Base-by-base conservation (phyloP, 2,113 vertebrate genomes). In the Sterna hirundo region DNA sequence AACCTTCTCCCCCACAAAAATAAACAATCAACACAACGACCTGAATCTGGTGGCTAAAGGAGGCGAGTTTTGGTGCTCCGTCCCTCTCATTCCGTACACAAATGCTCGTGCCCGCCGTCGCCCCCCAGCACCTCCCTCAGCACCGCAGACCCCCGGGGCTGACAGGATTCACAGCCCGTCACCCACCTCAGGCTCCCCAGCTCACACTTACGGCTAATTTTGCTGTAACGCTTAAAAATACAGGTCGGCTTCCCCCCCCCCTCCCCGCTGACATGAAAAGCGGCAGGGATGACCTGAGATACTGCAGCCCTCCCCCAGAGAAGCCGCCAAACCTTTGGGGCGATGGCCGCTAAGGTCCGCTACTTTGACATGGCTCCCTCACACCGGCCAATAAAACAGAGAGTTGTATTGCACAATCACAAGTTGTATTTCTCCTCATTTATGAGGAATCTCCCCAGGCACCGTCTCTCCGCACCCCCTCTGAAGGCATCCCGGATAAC, bases 1-100 rank as follows among this genome's bases (percentile, higher is more conserved):
- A 75, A 29, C 61, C 46, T 44, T 44, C 15, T 46, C 27, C 10
- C 38, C 29, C 0, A 5, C 11, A 22, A 42, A 65, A 40, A 57
- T 3, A 52, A 47, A 44, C 13, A 11, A 27, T 7, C n/a, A 3
- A 3, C 40, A 3, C 42, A 15, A 3, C 32, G 3, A 12, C 49
- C 54, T 10, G 30, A 10, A 22, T 5, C 38, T 5, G 42, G 10
- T 17, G 26, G 22, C 34, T 32, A 20, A 54, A 81, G 49, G 38
- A 46, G 36, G 36, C 49, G 8, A 38, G 30, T 6, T 70, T 6
- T 29, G 70, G 29, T 5, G 54, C 36, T 70, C 58, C 32, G 8
- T 20, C 55, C 55, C 60, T 27, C 66, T 27, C 19, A 10, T n/a
- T 3, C 40, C 40, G 6, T 1, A 47, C 58, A 66, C 11, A 20